Conservation (phyloP, 2,888 invertebrate genomes). For the Campoletis raptor region DNA sequence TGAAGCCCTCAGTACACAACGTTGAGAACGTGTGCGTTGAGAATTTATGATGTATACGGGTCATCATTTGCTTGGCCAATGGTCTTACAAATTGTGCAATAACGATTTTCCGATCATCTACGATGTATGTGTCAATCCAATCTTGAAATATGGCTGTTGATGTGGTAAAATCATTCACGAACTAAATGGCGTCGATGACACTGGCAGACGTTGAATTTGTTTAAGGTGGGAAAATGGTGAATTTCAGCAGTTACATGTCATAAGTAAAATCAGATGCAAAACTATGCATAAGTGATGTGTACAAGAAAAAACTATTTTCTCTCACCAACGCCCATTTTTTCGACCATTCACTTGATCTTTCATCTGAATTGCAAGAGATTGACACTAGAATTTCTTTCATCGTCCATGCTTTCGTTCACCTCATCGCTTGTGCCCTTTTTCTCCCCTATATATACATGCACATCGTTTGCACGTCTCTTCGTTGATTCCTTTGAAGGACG, state of each 20-base stretch:
- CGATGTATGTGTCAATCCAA: constrained; percentile 16
- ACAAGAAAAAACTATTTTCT: not conserved
- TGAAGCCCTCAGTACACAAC: not conserved
- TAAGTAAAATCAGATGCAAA: too few species aligned
- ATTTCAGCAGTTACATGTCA: not conserved
- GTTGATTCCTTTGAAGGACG: constrained; percentile 46
- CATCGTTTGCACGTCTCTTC: constrained; percentile 44
- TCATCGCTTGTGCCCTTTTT: constrained; percentile 21
- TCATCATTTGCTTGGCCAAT: constrained; percentile 18
- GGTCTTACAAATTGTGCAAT: constrained; percentile 8
- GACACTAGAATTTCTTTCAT: constrained; percentile 17
- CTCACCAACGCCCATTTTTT: constrained; percentile 20
- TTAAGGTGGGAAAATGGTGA: not conserved
- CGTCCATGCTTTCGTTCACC: not conserved
- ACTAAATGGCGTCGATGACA: not conserved
- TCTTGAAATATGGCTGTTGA: not conserved
- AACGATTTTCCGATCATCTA: constrained; percentile 4
- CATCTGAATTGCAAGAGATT: constrained; percentile 19
- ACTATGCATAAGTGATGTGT: not conserved
- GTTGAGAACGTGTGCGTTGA: not conserved
- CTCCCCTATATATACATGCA: not conserved
- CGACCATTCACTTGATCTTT: constrained; percentile 14
- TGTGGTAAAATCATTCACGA: not conserved
- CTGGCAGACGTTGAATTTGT: not conserved
- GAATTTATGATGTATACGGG: constrained; percentile 16